Base-by-base conservation (phyloP, 2,888 invertebrate species). In the Sepiola atlantica region DNA sequence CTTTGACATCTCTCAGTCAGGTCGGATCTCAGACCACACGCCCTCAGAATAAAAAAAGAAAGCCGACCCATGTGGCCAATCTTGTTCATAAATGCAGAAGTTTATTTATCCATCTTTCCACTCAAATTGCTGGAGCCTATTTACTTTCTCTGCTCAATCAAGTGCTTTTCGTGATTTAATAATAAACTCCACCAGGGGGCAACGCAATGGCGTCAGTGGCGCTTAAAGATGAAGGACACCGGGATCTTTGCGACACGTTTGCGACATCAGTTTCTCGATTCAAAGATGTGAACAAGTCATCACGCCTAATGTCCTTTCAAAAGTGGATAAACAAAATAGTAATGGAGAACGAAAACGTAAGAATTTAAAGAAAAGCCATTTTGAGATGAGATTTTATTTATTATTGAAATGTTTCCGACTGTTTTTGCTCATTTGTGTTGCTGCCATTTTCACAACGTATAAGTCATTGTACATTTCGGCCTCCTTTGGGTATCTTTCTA, bases 71-170 rank as follows among this genome's bases (percentile, higher is more conserved):
- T 77, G 77, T 77, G n/a, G n/a, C n/a, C n/a, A 77, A 32, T 77
- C 77, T 77, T 77, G 77, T 77, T 77, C 77, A 32, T n/a, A 77
- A 32, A 45, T 18, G 16, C 77, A 77, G 16, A 77, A 77, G 77
- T 77, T 77, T 77, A 77, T 77, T 77, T 77, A 77, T 77, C 77
- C n/a, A 77, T n/a, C 77, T 77, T 77, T 77, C 77, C n/a, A 77
- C 77, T 77, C 77, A 77, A 16, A 77, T 77, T n/a, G 14, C 28
- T 77, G 28, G 14, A n/a, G n/a, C n/a, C 12, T 77, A 77, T 77
- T 77, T 77, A 77, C 77, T 77, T 77, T n/a, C 77, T 77, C 77
- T 32, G n/a, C n/a, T 77, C 77, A 32, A 77, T 77, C 77, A 77
- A 77, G 77, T n/a, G 77, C n/a, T 77, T 77, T 77, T n/a, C 77